Base-by-base conservation (phyloP, 2,113 vertebrate genomes). In the Glaucidium brasilianum region DNA sequence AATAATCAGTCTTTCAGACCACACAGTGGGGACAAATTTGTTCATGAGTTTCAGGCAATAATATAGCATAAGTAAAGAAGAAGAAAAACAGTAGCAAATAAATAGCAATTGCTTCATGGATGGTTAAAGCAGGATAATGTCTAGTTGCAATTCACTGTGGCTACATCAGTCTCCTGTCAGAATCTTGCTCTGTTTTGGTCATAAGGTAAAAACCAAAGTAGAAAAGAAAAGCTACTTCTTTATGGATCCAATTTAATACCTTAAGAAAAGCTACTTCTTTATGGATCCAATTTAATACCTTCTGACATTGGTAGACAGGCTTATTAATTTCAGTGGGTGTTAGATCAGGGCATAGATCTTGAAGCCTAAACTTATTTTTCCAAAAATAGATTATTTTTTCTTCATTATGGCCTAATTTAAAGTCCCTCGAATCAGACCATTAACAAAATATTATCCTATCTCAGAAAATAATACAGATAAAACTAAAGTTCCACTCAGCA, bases 391-490 rank as follows among this genome's bases (percentile, higher is more conserved):
- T 78, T 66, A 20, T 76, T 94, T 88, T 90, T 95, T 91, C 92
- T 84, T 88, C 50, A 59, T 96, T 95, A 79, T 94, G 77, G 58
- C 59, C 80, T 95, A 87, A 91, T 92, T 94, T 94, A 83, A 92
- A 96, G 62, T 94, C 86, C 59, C 84, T 85, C 94, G 86, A 91
- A 62, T 85, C 53, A 91, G 41, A 39, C 86, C 90, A 88, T 76
- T 95, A 96, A 73, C 74, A 83, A 94, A 95, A 80, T 89, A 88
- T 77, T 97, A 87, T 87, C 77, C 84, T 94, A 90, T 95, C 89
- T 95, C 62, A 55, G 53, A 94, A 90, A 96, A 95, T 93, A 94
- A 87, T 81, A 60, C 56, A 91, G 95, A 96, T 92, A 93, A 94
- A 95, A 82, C 88, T 89, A 49, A 75, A 92, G 95, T 96, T 91